Conservation (phyloP, 30 jellyfish, hydroid and myxozoan genomes). For the Nemopilema nomurai region DNA sequence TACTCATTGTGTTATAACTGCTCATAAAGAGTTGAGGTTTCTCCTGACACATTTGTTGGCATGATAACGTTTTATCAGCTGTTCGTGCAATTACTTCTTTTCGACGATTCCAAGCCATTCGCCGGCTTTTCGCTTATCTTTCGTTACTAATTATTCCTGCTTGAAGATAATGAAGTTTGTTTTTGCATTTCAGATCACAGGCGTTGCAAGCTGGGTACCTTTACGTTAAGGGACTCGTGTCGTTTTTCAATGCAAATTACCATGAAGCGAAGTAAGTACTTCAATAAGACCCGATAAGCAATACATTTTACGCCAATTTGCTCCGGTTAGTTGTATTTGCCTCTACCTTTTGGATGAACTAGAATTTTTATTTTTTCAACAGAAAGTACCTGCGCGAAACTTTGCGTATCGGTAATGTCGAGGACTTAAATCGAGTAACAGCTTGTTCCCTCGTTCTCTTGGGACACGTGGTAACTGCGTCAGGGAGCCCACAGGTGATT, state of each 20-base stretch:
- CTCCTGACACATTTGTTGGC: too few species aligned
- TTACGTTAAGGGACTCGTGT: constrained; percentile 72
- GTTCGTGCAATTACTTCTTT: too few species aligned
- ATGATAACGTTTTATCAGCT: too few species aligned
- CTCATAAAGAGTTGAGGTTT: too few species aligned
- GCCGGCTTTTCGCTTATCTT: too few species aligned
- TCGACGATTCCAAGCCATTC: too few species aligned
- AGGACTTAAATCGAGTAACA: constrained; percentile 83
- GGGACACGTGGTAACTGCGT: constrained; percentile 78
- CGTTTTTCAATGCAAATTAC: constrained; percentile 74
- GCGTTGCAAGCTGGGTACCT: constrained; percentile 80
- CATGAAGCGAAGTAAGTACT: constrained; percentile 83
- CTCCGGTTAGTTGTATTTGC: too few species aligned
- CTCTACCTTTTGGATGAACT: too few species aligned
- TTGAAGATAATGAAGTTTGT: too few species aligned
- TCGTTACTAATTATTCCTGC: too few species aligned
- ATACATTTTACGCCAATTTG: neutral
- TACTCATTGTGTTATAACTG: too few species aligned
- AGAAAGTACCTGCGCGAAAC: constrained; percentile 85
- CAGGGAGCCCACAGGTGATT: constrained; percentile 77
- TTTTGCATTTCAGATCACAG: constrained; percentile 73
- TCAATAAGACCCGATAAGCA: too few species aligned
- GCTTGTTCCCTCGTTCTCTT: constrained; percentile 91
- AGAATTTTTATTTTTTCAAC: neutral
- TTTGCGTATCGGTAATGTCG: constrained; percentile 81